Base-by-base conservation (phyloP, 2,113 vertebrate species). In the Neogale vison region DNA sequence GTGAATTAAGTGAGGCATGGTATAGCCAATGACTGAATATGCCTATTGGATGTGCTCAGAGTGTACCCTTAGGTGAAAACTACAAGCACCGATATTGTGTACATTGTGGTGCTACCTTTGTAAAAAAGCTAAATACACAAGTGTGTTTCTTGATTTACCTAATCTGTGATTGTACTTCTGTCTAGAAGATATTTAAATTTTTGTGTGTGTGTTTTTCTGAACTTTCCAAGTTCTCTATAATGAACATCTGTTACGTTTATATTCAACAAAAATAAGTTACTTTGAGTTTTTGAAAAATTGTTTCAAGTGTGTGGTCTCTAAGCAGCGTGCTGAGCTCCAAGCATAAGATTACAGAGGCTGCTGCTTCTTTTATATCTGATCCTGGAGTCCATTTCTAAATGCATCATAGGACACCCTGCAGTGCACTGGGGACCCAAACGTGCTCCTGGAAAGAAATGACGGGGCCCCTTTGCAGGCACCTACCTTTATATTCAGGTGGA, bases 271-370 rank as follows among this genome's bases (percentile, higher is more conserved):
- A 93, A 59, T 47, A 84, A 93, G 36, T 65, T 74, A 80, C 42
- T 96, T 88, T 90, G 88, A 93, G 21, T 80, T 88, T 95, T 86
- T 61, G 24, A 91, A 88, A 77, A 80, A 63, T 88, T 17, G 45
- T 63, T 61, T 92, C 10, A 93, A 34, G 61, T 82, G 42, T 50
- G 20, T 77, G 84, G 18, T 57, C 50, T 93, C 83, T 77, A 80
- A 65, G n/a, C 74, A 92, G 52, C 0, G 0, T 71, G 18, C 81
- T 72, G 29, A 90, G 23, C 47, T 55, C 59, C 61, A 80, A 65
- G 24, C 8, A 21, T 31, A 1, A 3, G 47, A 26, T 92, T 76
- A 50, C 47, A 36, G 45, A 71, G 34, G 18, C 69, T 81, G 71
- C 18, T 59, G 50, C 29, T 95, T 4, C 85, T 95, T 95, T 80